Base-by-base conservation (phyloP, 2,888 invertebrate species). In the Campoplex capitator region DNA sequence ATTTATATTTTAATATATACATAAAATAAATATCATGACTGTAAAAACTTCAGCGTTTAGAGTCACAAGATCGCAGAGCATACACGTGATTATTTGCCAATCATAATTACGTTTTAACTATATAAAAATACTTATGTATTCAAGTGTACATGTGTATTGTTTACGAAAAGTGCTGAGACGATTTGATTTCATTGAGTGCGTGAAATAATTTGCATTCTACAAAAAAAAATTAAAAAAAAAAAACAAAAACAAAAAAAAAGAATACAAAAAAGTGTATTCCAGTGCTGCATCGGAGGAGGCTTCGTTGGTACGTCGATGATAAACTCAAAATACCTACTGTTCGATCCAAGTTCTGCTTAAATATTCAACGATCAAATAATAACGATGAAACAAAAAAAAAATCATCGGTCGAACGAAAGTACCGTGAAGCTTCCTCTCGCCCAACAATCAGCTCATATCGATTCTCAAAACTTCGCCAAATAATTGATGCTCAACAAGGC, bases 121-220 rank as follows among this genome's bases (percentile, higher is more conserved):
- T 80, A 73, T 71, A 32, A 71, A 70, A 71, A 70, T 65, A 68
- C 28, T 32, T 65, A 45, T 81, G 73, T 75, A 58, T 56, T 71
- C 48, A 65, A 38, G 58, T 70, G 58, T 62, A 45, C 32, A 56
- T 71, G 70, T 84, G 75, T 70, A 71, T 80, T 73, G 70, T 82
- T 65, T 58, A 56, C 58, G 56, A 70, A 28, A 82, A 82, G 82
- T 85, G 85, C 82, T 68, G 74, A 77, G 74, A 67, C 67, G 38
- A 56, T 78, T 80, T 54, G 38, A 38, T 56, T 56, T n/a, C 48
- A 28, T 18, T 65, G 3, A 62, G 28, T 80, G 77, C 86, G 84
- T 81, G 81, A 78, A 68, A 81, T 74, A 51, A 58, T 68, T 84
- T 81, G 84, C 84, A 35, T 56, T 48, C 65, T 85, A 81, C 85